These are phyloP conservation scores for Cantharis flavilabris DNA, from an alignment of 2,888 invertebrate species.

Conservation along the genomic window DNA sequence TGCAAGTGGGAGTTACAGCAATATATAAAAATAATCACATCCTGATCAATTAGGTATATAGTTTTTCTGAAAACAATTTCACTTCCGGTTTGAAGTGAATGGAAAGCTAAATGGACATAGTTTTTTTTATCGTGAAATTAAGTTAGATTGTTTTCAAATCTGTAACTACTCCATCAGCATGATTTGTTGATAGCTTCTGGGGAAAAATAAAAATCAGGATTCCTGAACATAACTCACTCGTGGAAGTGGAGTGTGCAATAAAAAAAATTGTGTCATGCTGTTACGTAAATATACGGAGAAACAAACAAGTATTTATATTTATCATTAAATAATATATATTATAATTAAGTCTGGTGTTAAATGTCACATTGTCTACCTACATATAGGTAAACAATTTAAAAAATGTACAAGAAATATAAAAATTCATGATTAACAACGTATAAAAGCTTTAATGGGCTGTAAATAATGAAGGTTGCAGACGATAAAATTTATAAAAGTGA, in stretches of 20 bases:
- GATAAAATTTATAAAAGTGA: background rate
- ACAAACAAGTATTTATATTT: background rate
- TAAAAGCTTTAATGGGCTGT: background rate
- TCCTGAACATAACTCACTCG: background rate
- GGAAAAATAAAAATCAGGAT: background rate
- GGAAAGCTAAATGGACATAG: no score
- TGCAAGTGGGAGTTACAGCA: background rate
- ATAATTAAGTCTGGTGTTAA: background rate
- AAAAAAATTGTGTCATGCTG: background rate
- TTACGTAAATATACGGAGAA: background rate
- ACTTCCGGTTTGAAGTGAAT: no score
- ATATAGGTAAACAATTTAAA: background rate
- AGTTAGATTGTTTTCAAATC: no score
- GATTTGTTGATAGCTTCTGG: background rate
- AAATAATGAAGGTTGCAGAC: background rate
- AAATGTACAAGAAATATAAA: background rate
- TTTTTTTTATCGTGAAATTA: no score
- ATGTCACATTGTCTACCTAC: constrained; percentile 2
- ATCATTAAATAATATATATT: background rate
- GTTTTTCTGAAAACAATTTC: no score
- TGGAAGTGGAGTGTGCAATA: background rate
- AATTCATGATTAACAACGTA: background rate
- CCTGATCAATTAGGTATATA: no score
- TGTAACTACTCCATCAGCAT: background rate
- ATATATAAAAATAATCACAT: background rate